These are phyloP conservation scores for Cheilosia variabilis DNA, from an alignment of 2,888 invertebrate species.

Conservation along the genomic window DNA sequence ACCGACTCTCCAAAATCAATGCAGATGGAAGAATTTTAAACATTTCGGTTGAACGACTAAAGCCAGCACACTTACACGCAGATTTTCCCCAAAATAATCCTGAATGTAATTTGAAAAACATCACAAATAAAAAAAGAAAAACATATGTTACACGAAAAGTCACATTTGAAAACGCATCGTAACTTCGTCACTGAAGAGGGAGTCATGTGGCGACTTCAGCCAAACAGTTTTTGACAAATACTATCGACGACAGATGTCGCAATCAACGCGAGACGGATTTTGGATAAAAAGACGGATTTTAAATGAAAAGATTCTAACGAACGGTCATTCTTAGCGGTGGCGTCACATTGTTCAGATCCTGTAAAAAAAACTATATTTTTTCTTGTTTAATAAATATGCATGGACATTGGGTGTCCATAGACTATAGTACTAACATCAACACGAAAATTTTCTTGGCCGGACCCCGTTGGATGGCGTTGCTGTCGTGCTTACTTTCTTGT, in stretches of 20 bases:
- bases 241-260: background rate
- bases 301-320: no score
- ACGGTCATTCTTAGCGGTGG: no score
- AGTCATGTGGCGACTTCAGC: background rate
- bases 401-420: no score
- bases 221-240: background rate
- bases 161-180: background rate
- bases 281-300: no score
- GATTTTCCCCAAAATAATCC: background rate
- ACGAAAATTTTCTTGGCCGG: no score
- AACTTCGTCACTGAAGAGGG: constrained; percentile 8
- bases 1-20: constrained; percentile 32
- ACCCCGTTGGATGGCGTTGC: no score
- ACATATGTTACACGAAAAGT: background rate
- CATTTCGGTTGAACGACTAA: constrained; percentile 42
- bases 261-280: no score
- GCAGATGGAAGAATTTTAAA: constrained; percentile 15
- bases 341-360: no score
- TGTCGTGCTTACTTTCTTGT: no score
- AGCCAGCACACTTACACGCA: constrained; percentile 35
- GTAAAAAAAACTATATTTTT: no score
- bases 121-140: background rate
- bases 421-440: no score
- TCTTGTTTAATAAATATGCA: no score
- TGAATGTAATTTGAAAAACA: background rate